Base-by-base conservation (phyloP, 2,113 vertebrate species). In the Aldabrachelys gigantea region DNA sequence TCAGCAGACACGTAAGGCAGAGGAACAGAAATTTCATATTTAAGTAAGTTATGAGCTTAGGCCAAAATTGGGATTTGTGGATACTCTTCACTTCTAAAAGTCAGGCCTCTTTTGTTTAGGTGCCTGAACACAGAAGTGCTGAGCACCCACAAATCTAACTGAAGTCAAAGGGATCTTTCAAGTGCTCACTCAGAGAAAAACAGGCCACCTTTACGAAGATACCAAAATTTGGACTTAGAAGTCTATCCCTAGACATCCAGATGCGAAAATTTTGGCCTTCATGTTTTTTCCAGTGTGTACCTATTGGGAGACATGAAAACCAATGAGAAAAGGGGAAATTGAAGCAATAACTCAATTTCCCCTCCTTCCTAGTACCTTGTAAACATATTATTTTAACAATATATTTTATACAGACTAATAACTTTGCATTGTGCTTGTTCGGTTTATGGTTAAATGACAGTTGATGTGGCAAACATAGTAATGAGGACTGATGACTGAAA, bases 11-110 rank as follows among this genome's bases (percentile, higher is more conserved):
- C n/a, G 7, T 1, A 3, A 11, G 44, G 14, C 54, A 47, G 65
- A 89, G 85, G 78, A 72, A 57, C 54, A 85, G 49, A 27, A 50
- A 0, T 8, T 0, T 0, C 76, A 56, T 35, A 10, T 41, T 78
- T 6, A 17, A 17, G 22, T 21, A 59, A 59, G 25, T 59, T 57
- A n/a, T 21, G 0, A 0, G 4, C 7, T 24, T 41, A 35, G 0
- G 0, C 4, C 47, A 53, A 17, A 0, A 3, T 38, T 0, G 7
- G 69, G 69, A 72, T 53, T 72, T 83, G 52, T 1, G 8, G n/a
- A 65, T 44, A 56, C 54, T 25, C 21, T 10, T 41, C 41, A 0
- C 29, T 52, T 8, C 1, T 10, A 13, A 79, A 27, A 0, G 1
- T 50, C n/a, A 82, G 47, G 52, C 50, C 52, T 31, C 16, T 49